Evolutionary conservation across 2,888 invertebrate genomes (phyloP), one percentile per base, ranked within the genome.

Genomic region (Alentia gelatinosa): DNA sequence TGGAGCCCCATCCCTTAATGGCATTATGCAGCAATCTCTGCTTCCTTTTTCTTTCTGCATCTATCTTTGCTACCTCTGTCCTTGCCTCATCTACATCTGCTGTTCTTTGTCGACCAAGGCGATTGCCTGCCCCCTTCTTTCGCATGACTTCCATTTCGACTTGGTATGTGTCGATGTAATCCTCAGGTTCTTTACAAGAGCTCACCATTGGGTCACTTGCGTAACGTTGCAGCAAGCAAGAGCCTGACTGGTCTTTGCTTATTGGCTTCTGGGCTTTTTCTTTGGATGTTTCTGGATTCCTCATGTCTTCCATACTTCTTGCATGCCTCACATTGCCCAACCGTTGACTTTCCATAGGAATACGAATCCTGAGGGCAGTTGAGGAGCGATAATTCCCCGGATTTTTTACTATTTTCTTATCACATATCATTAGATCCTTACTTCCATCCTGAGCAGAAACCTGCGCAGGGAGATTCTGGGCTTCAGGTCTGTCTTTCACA

Each of bases 1-100:
- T 47, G 1, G 86, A 86, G 0, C 86, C 86, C 86, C 86, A 86
- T 7, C 86, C 86, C 86, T 86, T 86, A 19, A 86, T 86, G 42
- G 86, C 86, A 9, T 30, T 30, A 15, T 50, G 42, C 47, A 86
- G 50, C 9, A 86, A 47, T 26, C 23, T 40, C 30, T 86, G 86
- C 30, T 26, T 42, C 47, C 86, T 42, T 47, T 26, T 86, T 26
- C 35, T 1, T 30, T 86, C 86, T 3, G 42, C 86, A 3, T 86
- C 86, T 4, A 30, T 26, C 15, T 23, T 15, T 1, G 26, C 47
- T 26, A 19, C 23, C 30, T 47, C 86, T 33, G 47, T 19, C 42
- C 33, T 3, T 35, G 42, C 30, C 19, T 26, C 47, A 33, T 42
- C 0, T 3, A 33, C 19, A 12, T n/a, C 47, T 15, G 33, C 3